Base-by-base conservation (phyloP, 2,888 invertebrate species). In the Apodemia duryi region DNA sequence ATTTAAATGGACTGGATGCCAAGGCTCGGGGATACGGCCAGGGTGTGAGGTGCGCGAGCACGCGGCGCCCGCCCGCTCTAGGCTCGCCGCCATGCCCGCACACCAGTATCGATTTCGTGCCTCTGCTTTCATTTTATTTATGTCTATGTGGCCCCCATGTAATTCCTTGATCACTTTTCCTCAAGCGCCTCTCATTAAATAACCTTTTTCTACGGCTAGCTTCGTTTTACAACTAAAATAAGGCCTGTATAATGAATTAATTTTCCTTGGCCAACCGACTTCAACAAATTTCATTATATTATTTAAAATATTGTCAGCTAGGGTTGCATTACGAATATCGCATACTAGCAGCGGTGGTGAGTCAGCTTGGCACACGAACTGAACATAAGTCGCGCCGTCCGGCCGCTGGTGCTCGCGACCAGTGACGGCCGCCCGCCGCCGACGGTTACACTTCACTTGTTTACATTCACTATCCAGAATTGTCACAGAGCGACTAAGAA, bases 61-160 rank as follows among this genome's bases (percentile, higher is more conserved):
- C 38, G 32, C 60, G 35, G 35, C 61, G 51, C 13, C 51, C 32
- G 64, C 51, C 11, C 29, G 21, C 28, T 61, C 64, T 13, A 60
- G 28, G 21, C 29, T 57, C 46, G 43, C 28, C 43, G 9, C 38
- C 38, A 38, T 38, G 9, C 38, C 38, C 2, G 38, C 9, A 9
- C 38, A 38, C 9, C 38, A 38, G 9, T 38, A 38, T 10, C 61
- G 49, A 32, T 6, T 35, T 2, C 64, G 60, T n/a, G 64, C 64
- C 2, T 46, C 28, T 1, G 61, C 49, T 35, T 64, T 64, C 64
- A 43, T 11, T 43, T 43, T 32, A 32, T 11, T 49, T 51, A 9
- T 4, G 69, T 70, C 64, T 29, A 64, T 61, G 21, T 64, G 61
- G 1, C 61, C 61, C 0, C 43, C n/a, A 46, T 64, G 64, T 29